Conservation (phyloP, 35 echinoderm and acorn worm species). For the Apostichopus californicus region DNA sequence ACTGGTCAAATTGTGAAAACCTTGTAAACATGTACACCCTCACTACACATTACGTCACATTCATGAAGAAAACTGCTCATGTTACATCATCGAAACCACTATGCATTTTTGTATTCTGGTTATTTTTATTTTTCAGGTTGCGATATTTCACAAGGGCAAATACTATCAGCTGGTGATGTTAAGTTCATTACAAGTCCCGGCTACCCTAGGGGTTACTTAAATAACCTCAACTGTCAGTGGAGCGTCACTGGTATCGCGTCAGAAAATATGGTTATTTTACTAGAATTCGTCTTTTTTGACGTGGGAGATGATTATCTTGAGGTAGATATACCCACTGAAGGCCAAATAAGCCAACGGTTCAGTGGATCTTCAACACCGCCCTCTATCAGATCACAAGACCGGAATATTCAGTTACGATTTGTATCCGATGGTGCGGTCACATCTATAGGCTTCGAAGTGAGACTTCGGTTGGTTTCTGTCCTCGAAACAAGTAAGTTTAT, state of each 20-base stretch:
- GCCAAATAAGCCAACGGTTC: not conserved
- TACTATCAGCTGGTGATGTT: not conserved
- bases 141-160: not conserved
- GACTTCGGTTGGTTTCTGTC: not conserved
- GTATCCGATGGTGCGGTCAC: not conserved
- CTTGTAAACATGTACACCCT: too few relatives aligned
- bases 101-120: too few relatives aligned
- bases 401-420: not conserved
- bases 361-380: constrained; percentile 18
- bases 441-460: not conserved
- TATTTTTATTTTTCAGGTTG: constrained; percentile 1
- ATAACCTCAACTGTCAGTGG: too few relatives aligned
- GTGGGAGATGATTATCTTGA: not conserved
- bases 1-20: too few relatives aligned
- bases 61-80: too few relatives aligned
- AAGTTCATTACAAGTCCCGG: constrained; percentile 18
- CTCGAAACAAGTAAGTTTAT: not conserved
- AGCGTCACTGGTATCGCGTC: too few relatives aligned
- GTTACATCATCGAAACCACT: too few relatives aligned
- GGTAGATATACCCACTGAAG: not conserved
- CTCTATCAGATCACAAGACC: not conserved
- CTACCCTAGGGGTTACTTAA: constrained; percentile 35
- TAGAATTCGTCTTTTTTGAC: too few relatives aligned
- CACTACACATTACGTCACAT: too few relatives aligned
- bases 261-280: too few relatives aligned